phyloP scores from a whole-genome alignment of 2,113 vertebrate genomes.

The Poecile atricapillus region DNA sequence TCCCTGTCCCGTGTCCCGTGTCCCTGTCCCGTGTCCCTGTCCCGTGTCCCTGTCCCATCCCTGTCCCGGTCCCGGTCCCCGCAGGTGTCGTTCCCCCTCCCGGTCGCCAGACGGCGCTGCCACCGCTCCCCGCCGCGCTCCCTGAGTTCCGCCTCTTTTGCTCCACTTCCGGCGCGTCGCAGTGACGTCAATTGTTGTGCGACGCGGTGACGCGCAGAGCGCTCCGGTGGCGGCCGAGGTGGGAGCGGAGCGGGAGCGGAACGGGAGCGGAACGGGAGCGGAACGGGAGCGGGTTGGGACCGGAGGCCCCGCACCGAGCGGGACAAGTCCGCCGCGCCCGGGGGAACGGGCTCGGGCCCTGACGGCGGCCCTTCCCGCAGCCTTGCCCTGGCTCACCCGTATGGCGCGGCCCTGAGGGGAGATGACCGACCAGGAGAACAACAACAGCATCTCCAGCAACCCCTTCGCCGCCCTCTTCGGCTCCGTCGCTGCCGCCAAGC shows the following conservation, averaged over 20 bases:
- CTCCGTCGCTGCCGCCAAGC: slow-evolving; percentile 93
- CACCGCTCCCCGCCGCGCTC: accelerated
- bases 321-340: not conserved
- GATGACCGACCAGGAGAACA: slow-evolving; percentile 99
- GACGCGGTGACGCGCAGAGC: not conserved
- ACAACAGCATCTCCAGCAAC: slow-evolving; percentile 97
- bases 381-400: not conserved
- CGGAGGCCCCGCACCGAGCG: not conserved
- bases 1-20: not conserved
- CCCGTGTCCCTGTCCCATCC: too few species aligned
- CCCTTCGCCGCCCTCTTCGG: slow-evolving; percentile 97
- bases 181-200: accelerated
- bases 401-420: slow-evolving; percentile 74
- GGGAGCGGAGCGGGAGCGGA: not conserved
- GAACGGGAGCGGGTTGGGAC: not conserved
- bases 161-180: accelerated
- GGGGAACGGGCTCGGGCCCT: not conserved
- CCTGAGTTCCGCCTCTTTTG: accelerated
- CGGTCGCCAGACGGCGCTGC: not conserved
- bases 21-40: accelerated
- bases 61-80: too few species aligned
- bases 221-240: not conserved
- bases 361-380: not conserved
- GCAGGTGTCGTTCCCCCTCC: not conserved
- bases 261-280: too few species aligned